Conservation (phyloP, 2,797 vertebrate genomes). For the Semaprochilodus insignis region DNA sequence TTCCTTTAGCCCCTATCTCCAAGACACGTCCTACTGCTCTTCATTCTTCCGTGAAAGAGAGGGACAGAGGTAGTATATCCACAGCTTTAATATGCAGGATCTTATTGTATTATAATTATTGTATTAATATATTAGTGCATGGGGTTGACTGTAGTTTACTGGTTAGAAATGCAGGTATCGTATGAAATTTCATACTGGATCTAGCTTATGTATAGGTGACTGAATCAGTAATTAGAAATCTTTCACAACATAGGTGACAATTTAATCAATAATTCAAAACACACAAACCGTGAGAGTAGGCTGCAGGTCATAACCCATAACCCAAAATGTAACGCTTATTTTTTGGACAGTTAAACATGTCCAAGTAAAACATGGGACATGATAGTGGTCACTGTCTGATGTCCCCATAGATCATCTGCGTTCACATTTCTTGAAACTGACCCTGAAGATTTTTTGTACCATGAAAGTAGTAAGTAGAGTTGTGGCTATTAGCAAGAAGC, state of each 20-base stretch:
- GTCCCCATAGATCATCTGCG: too few species aligned
- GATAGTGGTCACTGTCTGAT: too few species aligned
- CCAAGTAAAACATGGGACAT: not conserved
- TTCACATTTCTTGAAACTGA: too few species aligned
- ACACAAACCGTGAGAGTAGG: too few species aligned
- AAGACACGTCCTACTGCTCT: not conserved
- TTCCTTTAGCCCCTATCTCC: slow-evolving; percentile 38
- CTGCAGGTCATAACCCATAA: too few species aligned
- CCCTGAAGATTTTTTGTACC: too few species aligned
- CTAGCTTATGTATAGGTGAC: too few species aligned
- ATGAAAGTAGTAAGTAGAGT: too few species aligned
- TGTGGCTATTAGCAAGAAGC: too few species aligned
- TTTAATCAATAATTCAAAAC: not conserved
- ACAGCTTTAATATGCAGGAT: not conserved
- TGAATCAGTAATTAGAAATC: too few species aligned
- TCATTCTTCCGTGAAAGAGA: not conserved
- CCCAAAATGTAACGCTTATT: too few species aligned
- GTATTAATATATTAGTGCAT: not conserved
- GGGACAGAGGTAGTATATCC: not conserved
- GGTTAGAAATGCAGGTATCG: not conserved
- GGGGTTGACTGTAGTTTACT: not conserved
- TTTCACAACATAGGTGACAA: not conserved
- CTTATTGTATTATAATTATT: not conserved
- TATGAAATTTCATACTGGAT: not conserved
- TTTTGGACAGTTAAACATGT: not conserved